phyloP scores from a whole-genome alignment of 2,113 vertebrate genomes.

The Notothenia rossii region DNA sequence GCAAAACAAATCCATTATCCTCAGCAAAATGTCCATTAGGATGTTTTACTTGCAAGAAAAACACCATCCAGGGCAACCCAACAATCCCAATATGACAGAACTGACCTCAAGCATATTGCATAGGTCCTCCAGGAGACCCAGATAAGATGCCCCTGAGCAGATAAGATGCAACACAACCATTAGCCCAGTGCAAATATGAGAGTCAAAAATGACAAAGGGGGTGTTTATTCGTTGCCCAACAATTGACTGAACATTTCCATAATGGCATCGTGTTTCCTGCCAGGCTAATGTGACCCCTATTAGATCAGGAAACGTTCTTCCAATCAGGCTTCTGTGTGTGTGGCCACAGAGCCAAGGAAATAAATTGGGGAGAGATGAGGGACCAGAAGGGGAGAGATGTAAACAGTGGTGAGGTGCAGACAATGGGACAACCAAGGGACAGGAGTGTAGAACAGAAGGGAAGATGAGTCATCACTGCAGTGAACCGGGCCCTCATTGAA shows the following conservation, averaged over 20 bases:
- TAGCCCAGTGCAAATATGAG: conserved; percentile 47
- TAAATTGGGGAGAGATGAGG: conserved; percentile 33
- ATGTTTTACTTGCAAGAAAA: conserved; percentile 21
- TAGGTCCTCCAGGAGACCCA: conserved; percentile 20
- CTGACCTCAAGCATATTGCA: conserved; percentile 36
- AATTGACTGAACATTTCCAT: conserved; percentile 75
- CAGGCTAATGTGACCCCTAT: conserved; percentile 76
- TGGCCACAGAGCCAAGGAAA: conserved; percentile 48
- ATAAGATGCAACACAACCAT: conserved; percentile 43
- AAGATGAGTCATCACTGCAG: conserved; percentile 83
- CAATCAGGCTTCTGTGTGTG: conserved; percentile 47
- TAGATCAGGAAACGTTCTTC: conserved; percentile 63
- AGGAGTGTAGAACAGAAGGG: conserved; percentile 51
- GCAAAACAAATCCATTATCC: conserved; percentile 15
- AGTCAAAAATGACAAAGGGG: conserved; percentile 58
- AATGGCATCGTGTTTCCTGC: conserved; percentile 74
- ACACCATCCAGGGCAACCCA: neutral
- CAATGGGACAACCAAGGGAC: conserved; percentile 52
- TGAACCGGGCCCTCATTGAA: conserved; percentile 65
- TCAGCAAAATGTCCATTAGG: conserved; percentile 1
- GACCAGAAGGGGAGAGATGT: conserved; percentile 30
- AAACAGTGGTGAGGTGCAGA: conserved; percentile 66
- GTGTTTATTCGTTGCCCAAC: conserved; percentile 67
- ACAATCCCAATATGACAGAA: conserved; percentile 15
- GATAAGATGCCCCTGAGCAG: conserved; percentile 58